Percentiles rank a stretch among this genome's conserved stretches.
Conservation (phyloP, 2,113 vertebrate species). For the Fregata magnificens region DNA sequence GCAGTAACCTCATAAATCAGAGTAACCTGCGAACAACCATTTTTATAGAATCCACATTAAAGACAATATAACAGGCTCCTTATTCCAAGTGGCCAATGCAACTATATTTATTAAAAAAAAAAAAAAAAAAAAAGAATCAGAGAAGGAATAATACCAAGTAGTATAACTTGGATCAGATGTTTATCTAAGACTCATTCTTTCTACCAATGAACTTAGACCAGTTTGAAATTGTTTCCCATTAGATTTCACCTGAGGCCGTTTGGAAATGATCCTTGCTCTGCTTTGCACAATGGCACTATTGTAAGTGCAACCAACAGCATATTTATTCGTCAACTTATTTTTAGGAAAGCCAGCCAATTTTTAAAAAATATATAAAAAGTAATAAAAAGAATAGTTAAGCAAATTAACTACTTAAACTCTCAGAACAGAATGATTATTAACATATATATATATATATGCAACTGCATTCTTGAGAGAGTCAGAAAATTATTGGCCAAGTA, state of each 20-base stretch:
- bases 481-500: not conserved
- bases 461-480: not conserved
- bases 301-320: constrained; percentile 66
- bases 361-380: not conserved
- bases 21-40: constrained; percentile 67
- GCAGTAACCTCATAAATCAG: constrained; percentile 68
- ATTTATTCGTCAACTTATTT: constrained; percentile 68
- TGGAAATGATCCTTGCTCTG: constrained; percentile 73
- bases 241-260: constrained; percentile 77
- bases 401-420: constrained; percentile 41
- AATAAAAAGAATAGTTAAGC: constrained; percentile 50
- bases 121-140: constrained; percentile 70
- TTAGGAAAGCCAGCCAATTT: constrained; percentile 59
- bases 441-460: not conserved
- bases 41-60: constrained; percentile 77
- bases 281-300: constrained; percentile 73
- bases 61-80: constrained; percentile 64
- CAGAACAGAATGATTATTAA: not conserved
- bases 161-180: constrained; percentile 77
- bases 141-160: constrained; percentile 65
- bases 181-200: constrained; percentile 76
- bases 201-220: constrained; percentile 66
- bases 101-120: constrained; percentile 66
- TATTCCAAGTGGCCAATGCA: constrained; percentile 62
- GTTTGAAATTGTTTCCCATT: constrained; percentile 77